Percentiles rank a stretch among this genome's conserved stretches.
Evolutionary conservation across 2,888 invertebrate species (phyloP).

Genomic region (Hirtodrosophila histrioides): DNA sequence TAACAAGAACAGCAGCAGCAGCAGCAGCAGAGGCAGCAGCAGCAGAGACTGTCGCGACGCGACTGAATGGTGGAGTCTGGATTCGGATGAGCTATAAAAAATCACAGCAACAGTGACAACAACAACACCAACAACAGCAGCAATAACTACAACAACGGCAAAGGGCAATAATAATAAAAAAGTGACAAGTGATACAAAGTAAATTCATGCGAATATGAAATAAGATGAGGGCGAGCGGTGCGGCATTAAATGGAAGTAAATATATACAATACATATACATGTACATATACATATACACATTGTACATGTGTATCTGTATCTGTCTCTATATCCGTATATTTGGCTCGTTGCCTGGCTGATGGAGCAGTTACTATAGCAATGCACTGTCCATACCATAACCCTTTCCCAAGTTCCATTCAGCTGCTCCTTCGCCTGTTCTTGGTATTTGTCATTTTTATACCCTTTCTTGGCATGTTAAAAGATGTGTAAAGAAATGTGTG

Average conservation of each 20-base stretch:
- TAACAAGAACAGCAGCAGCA: slow-evolving; percentile 33
- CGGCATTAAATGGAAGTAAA: slow-evolving; percentile 61
- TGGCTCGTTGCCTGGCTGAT: slow-evolving; percentile 40
- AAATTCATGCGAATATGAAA: slow-evolving; percentile 78
- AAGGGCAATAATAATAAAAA: slow-evolving; percentile 71
- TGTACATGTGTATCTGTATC: slow-evolving; percentile 21
- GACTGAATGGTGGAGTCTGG: slow-evolving; percentile 25
- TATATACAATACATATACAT: slow-evolving; percentile 18
- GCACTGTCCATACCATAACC: slow-evolving; percentile 3
- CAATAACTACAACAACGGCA: slow-evolving; percentile 33
- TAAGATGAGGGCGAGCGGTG: slow-evolving; percentile 45
- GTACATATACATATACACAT: slow-evolving; percentile 17
- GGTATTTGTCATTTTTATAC: slow-evolving; percentile 12
- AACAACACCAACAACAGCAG: slow-evolving; percentile 40
- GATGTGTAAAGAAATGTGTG: slow-evolving; percentile 24
- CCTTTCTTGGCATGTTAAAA: too few relatives aligned
- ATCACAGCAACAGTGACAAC: slow-evolving; percentile 58
- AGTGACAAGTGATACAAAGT: slow-evolving; percentile 82
- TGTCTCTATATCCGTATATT: slow-evolving; percentile 15
- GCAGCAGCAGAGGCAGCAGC: slow-evolving; percentile 26
- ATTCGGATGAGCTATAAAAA: slow-evolving; percentile 74
- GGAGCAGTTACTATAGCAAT: slow-evolving; percentile 24
- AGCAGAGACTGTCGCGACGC: slow-evolving; percentile 20
- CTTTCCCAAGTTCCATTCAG: slow-evolving; percentile 8
- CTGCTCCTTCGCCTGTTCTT: slow-evolving; percentile 3